These are phyloP conservation scores for Odontomachus brunneus DNA, from an alignment of 1,140 invertebrate genomes.

Conservation along the genomic window DNA sequence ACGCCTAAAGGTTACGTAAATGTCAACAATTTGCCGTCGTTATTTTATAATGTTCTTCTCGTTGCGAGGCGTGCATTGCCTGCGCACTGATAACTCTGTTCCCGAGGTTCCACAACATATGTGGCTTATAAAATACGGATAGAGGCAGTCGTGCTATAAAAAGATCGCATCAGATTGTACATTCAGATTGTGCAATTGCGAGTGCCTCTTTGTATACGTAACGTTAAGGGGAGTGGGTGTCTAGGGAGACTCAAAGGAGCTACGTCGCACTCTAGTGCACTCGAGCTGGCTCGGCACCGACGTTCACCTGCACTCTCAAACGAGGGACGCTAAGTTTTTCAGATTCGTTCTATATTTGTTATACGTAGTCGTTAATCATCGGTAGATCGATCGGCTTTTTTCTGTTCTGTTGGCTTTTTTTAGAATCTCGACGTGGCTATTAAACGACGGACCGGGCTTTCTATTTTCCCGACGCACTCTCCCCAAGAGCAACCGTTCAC, in stretches of 20 bases:
- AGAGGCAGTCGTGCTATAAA: background rate
- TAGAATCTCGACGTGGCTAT: conserved; percentile 17
- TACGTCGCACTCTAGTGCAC: background rate
- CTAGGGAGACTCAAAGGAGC: background rate
- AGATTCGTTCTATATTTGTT: conserved; percentile 45
- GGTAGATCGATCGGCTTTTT: conserved; percentile 40
- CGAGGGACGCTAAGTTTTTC: conserved; percentile 39
- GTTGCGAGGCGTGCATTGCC: background rate
- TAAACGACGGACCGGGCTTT: conserved; percentile 20
- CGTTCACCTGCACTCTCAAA: conserved; percentile 51
- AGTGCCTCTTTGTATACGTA: conserved; percentile 4
- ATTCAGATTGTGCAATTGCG: conserved; percentile 12
- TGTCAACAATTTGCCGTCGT: conserved; percentile 43
- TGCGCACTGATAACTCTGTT: background rate
- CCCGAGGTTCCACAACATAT: too few relatives aligned
- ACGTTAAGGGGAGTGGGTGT: background rate
- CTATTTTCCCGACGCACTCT: conserved; percentile 28
- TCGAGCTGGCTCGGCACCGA: background rate
- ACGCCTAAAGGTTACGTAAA: conserved; percentile 45
- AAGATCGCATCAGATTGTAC: conserved; percentile 26
- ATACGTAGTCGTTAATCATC: conserved; percentile 38
- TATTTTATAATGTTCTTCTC: conserved; percentile 36
- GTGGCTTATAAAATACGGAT: background rate
- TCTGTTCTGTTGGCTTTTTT: conserved; percentile 11
- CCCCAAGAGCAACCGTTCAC: background rate